These are phyloP conservation scores for Poecile montanus DNA, from an alignment of 2,797 vertebrate species.

Conservation along the genomic window DNA sequence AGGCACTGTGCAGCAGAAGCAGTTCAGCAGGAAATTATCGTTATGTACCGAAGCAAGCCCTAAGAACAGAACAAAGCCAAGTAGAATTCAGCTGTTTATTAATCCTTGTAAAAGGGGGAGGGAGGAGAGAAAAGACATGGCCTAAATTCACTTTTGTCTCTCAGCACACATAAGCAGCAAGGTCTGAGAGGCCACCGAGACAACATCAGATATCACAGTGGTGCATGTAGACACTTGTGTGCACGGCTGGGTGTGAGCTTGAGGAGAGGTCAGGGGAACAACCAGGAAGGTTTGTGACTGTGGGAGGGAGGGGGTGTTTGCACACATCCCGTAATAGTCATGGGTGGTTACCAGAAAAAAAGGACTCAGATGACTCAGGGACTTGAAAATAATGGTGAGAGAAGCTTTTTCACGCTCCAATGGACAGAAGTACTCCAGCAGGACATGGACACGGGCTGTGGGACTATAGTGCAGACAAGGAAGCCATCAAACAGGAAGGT, in stretches of 20 bases:
- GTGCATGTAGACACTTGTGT: not conserved
- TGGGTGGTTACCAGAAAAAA: not conserved
- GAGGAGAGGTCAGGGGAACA: not conserved
- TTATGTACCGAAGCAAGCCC: not conserved
- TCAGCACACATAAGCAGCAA: not conserved
- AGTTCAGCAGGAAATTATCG: constrained; percentile 53
- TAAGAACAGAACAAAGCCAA: constrained; percentile 11
- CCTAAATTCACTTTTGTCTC: not conserved
- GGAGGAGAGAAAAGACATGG: not conserved
- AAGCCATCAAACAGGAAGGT: not conserved
- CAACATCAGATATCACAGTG: not conserved
- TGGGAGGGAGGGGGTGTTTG: not conserved
- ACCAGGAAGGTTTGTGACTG: not conserved
- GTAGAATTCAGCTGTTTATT: not conserved
- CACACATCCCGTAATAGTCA: not conserved
- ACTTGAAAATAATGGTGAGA: not conserved
- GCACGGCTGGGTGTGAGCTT: not conserved
- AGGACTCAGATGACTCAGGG: not conserved
- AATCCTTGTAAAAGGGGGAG: not conserved
- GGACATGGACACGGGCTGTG: not conserved
- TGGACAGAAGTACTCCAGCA: not conserved
- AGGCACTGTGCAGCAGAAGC: constrained; percentile 43
- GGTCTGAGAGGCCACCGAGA: not conserved
- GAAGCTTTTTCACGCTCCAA: not conserved
- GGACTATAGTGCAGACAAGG: not conserved